Evolutionary conservation across 2,113 vertebrate genomes (phyloP), one percentile per base, ranked within the genome.

Genomic region (Hypomesus transpacificus): DNA sequence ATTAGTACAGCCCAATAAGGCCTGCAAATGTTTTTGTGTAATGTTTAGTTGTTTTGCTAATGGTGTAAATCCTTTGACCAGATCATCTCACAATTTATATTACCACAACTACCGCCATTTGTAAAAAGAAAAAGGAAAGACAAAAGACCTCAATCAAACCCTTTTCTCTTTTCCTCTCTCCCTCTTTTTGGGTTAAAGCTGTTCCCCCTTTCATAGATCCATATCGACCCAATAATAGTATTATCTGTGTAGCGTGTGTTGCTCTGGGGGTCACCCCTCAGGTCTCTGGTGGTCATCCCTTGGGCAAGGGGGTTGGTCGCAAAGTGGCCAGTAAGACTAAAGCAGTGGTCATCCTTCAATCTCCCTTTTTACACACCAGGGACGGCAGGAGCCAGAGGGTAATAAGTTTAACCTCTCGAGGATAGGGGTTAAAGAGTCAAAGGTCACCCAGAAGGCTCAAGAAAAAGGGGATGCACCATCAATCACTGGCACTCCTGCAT

Each of bases 361-460:
- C 93, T 93, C 90, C 91, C 91, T 88, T 87, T 90, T 91, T 93
- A 88, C 92, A 93, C 90, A 90, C 89, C 87, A 91, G 92, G 94
- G 94, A 94, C 94, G 94, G 92, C 82, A 81, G 80, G 87, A 92
- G 94, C 87, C 94, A 94, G 92, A 94, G 94, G 93, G 91, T 96
- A 96, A 96, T 96, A 95, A 94, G 93, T 95, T 96, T 95, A 94
- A 91, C 91, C 94, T 91, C 82, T 80, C 1, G 69, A 87, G 85
- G 52, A 34, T 7, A 9, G 53, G 17, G 84, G 85, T 69, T 85
- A 78, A 90, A 87, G 87, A 85, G 94, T 92, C 94, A 94, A 92
- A 93, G 94, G 93, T 94, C 91, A 92, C 90, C 89, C 88, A 91
- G 87, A 91, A 92, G 92, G 91, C 89, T 88, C 89, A 87, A 90